Base-by-base conservation (phyloP, 2,888 invertebrate species). In the Gari tellinella region DNA sequence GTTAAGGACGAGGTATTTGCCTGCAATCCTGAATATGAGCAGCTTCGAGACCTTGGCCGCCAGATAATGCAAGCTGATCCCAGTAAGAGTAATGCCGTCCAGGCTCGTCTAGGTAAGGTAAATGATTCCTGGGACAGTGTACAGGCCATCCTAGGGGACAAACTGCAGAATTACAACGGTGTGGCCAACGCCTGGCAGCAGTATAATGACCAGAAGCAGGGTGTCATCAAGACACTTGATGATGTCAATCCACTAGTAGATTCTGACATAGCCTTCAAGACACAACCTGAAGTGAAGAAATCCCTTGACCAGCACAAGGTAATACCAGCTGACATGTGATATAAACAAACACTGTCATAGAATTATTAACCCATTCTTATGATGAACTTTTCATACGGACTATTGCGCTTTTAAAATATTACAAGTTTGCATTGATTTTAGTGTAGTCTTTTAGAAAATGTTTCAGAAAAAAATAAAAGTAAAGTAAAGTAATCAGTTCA, bases 21-120 rank as follows among this genome's bases (percentile, higher is more conserved):
- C 10, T 77, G 81, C 65, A 88, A 87, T 77, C 84, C 88, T 45
- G 88, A 89, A 56, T 89, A 87, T 93, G 95, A 62, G 94, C 95
- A 85, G 92, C 97, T 79, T 95, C 97, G 94, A 95, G 95, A 88
- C 95, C 96, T 92, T 95, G 97, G 92, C 95, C 96, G 87, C 19
- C 87, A 89, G 72, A 86, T 91, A 64, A 86, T 86, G 85, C 83
- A 86, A 45, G 80, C 83, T 14, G 91, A 90, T 72, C 79, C 82
- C 21, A 68, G 74, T 40, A 86, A 86, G 56, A 77, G 80, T 12
- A 68, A 80, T 0, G 76, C 81, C 23, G 84, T 88, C n/a, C 88
- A 90, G 75, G 80, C 81, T 31, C 83, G 83, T 52, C 80, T 90
- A 17, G 70, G 57, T 21, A 79, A 84, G 63, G 80, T 90, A 38